phyloP scores from a whole-genome alignment of 1,140 invertebrate genomes.

The Scaptodrosophila lebanonensis region DNA sequence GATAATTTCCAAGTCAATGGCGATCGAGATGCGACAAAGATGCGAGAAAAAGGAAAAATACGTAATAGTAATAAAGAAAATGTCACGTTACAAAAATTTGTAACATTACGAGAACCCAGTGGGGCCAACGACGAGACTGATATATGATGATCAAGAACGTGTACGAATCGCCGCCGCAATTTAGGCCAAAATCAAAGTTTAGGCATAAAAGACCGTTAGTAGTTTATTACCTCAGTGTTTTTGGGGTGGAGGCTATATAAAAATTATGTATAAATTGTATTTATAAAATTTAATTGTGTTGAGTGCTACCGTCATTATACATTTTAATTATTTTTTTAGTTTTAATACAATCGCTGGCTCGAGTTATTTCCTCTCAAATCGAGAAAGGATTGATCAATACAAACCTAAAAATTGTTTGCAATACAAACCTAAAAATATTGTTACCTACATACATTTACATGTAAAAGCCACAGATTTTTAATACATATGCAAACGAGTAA shows the following conservation, averaged over 20 bases:
- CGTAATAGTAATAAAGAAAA: slow-evolving; percentile 54
- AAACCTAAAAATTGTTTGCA: no score
- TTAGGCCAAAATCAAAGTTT: slow-evolving; percentile 56
- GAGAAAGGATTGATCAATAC: no score
- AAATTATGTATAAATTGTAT: slow-evolving; percentile 33
- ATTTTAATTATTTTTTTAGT: no score
- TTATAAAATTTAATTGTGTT: slow-evolving; percentile 45
- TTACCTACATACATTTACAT: no score
- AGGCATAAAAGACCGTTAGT: slow-evolving; percentile 33
- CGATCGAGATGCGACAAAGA: slow-evolving; percentile 27
- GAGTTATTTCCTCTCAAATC: no score
- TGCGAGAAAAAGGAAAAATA: slow-evolving; percentile 29
- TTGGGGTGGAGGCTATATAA: slow-evolving; percentile 63
- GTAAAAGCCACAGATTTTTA: no score
- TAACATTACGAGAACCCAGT: slow-evolving; percentile 56
- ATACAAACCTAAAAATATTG: no score
- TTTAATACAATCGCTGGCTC: no score
- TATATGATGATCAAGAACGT: slow-evolving; percentile 62
- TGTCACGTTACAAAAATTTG: slow-evolving; percentile 64
- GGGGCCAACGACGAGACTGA: slow-evolving; percentile 65
- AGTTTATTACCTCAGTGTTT: slow-evolving; percentile 54
- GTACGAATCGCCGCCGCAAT: slow-evolving; percentile 21
- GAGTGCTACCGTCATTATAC: no score
- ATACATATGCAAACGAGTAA: no score
- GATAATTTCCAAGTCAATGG: slow-evolving; percentile 68